These are phyloP conservation scores for Himantopus leucocephalus DNA, from an alignment of 2,113 vertebrate genomes.

Conservation along the genomic window DNA sequence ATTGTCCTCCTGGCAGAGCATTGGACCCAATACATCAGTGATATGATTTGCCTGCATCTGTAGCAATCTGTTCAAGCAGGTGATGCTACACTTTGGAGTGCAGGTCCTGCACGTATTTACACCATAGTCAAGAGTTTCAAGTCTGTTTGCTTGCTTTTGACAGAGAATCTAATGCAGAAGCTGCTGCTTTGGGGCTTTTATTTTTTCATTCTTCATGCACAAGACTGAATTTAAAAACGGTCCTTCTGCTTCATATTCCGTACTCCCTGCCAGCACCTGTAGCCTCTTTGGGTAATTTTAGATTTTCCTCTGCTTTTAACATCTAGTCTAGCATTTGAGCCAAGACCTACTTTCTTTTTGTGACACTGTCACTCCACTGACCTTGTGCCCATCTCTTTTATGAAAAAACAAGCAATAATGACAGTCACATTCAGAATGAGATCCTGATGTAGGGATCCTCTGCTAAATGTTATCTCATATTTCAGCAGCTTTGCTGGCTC, in stretches of 20 bases:
- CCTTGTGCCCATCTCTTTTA: not conserved
- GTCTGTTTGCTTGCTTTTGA: not conserved
- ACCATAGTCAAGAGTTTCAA: not conserved
- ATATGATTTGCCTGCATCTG: not conserved
- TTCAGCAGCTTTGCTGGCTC: constrained; percentile 47
- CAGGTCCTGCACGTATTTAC: not conserved
- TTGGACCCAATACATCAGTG: not conserved
- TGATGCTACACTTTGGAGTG: not conserved
- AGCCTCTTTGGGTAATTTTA: not conserved
- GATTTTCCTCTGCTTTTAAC: not conserved
- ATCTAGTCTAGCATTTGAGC: not conserved
- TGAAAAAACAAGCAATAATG: not conserved
- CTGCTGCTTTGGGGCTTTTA: not conserved
- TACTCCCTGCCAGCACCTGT: not conserved
- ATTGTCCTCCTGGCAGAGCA: not conserved
- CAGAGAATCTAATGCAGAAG: not conserved
- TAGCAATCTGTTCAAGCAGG: not conserved
- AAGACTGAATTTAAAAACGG: not conserved
- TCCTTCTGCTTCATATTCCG: not conserved
- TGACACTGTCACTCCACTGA: not conserved
- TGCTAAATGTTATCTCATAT: constrained; percentile 51
- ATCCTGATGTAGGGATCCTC: not conserved
- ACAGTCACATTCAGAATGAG: not conserved
- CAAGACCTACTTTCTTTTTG: constrained; percentile 27
- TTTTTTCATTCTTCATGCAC: not conserved